Evolutionary conservation across 2,113 vertebrate species (phyloP), one percentile per base, ranked within the genome.

Genomic region (Gavialis gangeticus): DNA sequence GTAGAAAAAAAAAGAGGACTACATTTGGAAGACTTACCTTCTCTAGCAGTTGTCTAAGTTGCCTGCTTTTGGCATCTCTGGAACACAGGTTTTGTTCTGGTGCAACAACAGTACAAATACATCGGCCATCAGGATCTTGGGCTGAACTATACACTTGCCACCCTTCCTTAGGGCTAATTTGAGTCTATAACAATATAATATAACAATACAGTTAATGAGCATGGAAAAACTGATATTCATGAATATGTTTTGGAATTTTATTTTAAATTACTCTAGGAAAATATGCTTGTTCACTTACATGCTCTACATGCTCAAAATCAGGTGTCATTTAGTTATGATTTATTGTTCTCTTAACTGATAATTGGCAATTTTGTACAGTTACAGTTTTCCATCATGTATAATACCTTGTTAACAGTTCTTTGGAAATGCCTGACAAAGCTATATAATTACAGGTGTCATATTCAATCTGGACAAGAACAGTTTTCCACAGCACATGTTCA

Each of bases 61-160:
- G 99, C 85, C 98, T 97, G 98, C 99, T 99, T 96, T 99, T 99
- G 96, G 99, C 99, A 91, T 99, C 99, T 96, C 99, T 98, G 81
- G 99, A 99, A 89, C 99, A 99, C 12, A 99, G 98, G 82, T 98
- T 99, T 95, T 99, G 99, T 93, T 99, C 99, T 5, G 99, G 99
- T 66, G 99, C 99, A 91, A 99, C 99, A 84, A 99, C 99, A 1
- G 99, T 99, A 96, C 99, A 99, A 97, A 99, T 99, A 93, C 99
- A 99, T 22, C 99, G 98, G 4, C 99, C 99, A 5, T 99, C 99
- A 3, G 99, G 99, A 91, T 99, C 99, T 97, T 99, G 99, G 2
- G 99, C 99, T 1, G 99, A 99, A 84, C 99, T 99, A 96, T 99
- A 99, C 85, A 99, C 99, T 96, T 99, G 99, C 99, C 99, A 99